Evolutionary conservation across 2,113 vertebrate species (phyloP), one percentile per base, ranked within the genome.

Genomic region (Chunga burmeisteri): DNA sequence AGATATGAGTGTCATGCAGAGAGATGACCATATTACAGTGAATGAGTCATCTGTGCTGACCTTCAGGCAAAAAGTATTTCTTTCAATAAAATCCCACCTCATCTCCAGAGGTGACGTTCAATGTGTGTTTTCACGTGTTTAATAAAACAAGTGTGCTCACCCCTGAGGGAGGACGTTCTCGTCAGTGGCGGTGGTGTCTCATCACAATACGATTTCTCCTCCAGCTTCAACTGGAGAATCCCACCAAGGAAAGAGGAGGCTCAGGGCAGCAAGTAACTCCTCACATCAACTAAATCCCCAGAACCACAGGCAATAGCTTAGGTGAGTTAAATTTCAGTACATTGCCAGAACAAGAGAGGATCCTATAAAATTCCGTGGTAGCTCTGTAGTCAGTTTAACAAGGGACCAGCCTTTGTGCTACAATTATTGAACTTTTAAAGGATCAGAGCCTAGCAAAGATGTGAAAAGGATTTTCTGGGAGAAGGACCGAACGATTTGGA

Each of bases 111-210:
- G 30, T 1, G 2, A 9, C 16, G 17, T 85, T 46, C 62, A 65
- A 6, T 0, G 0, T 52, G 13, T 40, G 6, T 88, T 82, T 82
- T 53, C 40, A 42, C 2, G 0, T n/a, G 7, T 36, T 78, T 47
- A 4, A 4, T 38, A 18, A 50, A 36, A 47, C 16, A 62, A 20
- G 29, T 12, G 19, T 75, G 8, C 47, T 86, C 3, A 44, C 9
- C 2, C 18, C 26, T 1, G 1, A 38, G 27, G 27, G 29, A 40
- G 30, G 18, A 16, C 9, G 2, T 77, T 85, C 22, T 58, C 29
- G 12, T 53, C 50, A 53, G 4, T 32, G 8, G 18, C 16, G 1
- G 7, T 38, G 36, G 10, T 71, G 42, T 58, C 52, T 92, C 0
- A 0, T 38, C 8, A 2, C 19, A 59, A 22, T 32, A 23, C 32